Base-by-base conservation (phyloP, 2,797 vertebrate species). In the Squalus acanthias region DNA sequence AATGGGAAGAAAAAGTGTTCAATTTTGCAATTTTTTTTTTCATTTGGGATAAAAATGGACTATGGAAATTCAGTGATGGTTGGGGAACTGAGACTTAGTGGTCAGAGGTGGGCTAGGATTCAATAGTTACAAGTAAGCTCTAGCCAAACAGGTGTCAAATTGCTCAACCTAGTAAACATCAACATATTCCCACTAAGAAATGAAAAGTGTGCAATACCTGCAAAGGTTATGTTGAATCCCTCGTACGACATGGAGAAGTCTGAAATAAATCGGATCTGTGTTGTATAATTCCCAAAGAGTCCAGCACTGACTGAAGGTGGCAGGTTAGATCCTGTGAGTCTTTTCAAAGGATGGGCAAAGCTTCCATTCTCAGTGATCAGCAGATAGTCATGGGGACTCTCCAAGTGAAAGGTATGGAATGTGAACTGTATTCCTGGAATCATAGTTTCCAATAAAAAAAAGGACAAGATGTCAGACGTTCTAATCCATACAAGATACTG, bases 161-260 rank as follows among this genome's bases (percentile, higher is more conserved):
- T 92, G 57, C 3, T 60, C 50, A 67, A 65, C 6, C n/a, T 24
- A 46, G 65, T 22, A 76, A 29, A 29, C 70, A 29, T 33, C 29
- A 29, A 53, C 24, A 57, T 33, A 17, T 3, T 15, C 13, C 15
- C 70, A 57, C 3, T 13, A 46, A 88, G 33, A n/a, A 82, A 87
- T 12, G 3, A 33, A 7, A n/a, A 69, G 22, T 70, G n/a, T 24
- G 1, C 29, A 24, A 33, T 98, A 99, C 99, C 99, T 67, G 99
- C 99, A 97, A 99, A 99, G 76, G 99, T 99, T 97, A 99, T 99
- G 98, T 99, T 99, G 97, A 99, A 99, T 96, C 99, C 99, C 97
- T 99, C 99, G 0, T 99, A 99, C 33, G 99, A 99, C 97, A 99
- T 99, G 2, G 99, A 99, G 98, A 99, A 99, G 97, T 99, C 99